A percentile compares a stretch with the other conserved stretches of the same genome.
phyloP scores from a whole-genome alignment of 2,797 vertebrate genomes.

The Chromobotia macracanthus region DNA sequence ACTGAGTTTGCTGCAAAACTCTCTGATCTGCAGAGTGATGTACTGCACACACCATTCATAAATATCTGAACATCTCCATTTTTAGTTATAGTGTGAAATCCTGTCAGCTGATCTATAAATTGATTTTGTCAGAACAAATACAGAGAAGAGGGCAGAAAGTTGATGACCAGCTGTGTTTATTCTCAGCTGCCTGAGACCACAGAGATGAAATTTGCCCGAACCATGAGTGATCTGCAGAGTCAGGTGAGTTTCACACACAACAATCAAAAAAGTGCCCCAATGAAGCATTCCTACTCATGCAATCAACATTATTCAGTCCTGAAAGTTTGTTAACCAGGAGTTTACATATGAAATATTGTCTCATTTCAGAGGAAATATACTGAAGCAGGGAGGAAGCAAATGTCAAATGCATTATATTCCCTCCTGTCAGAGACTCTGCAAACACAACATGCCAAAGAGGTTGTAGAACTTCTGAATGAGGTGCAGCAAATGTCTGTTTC shows the following conservation, averaged over 20 bases:
- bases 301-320: no score
- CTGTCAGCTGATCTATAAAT: background rate
- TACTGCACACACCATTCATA: conserved; percentile 30
- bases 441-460: conserved; percentile 83
- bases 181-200: conserved; percentile 53
- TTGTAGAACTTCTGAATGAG: conserved; percentile 83
- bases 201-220: conserved; percentile 48
- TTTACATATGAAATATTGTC: background rate
- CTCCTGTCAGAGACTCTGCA: conserved; percentile 89
- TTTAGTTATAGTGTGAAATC: rapidly evolving
- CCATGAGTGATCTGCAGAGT: conserved; percentile 53
- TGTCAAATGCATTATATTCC: conserved; percentile 81
- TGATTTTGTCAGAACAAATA: conserved; percentile 65
- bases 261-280: background rate
- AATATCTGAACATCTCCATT: background rate
- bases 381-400: conserved; percentile 77
- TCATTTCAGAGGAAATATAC: conserved; percentile 85
- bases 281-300: no score
- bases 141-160: conserved; percentile 44
- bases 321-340: no score
- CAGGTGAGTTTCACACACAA: conserved; percentile 27
- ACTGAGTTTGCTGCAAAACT: conserved; percentile 71
- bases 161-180: conserved; percentile 42
- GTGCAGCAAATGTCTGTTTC: conserved; percentile 64
- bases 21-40: conserved; percentile 71